Conservation (phyloP, 2,113 vertebrate genomes). For the Hyaena hyaena region DNA sequence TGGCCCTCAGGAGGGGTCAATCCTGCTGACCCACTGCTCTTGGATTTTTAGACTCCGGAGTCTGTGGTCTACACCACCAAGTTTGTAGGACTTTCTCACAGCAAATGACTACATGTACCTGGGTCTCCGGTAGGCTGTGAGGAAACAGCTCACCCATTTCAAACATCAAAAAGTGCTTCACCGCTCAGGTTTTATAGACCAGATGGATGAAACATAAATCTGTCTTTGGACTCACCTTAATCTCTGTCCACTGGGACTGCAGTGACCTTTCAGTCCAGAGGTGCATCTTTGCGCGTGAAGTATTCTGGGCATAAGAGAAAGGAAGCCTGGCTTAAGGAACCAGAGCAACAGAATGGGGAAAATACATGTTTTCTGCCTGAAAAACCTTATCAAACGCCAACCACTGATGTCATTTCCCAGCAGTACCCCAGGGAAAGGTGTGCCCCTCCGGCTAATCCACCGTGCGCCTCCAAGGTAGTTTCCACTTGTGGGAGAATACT, state of each 20-base stretch:
- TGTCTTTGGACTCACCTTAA: background rate
- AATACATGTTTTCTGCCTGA: background rate
- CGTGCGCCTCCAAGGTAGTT: background rate
- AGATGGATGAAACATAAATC: background rate
- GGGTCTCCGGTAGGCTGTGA: background rate
- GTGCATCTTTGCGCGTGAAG: background rate
- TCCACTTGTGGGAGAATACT: background rate
- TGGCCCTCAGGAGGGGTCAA: background rate
- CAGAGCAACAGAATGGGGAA: background rate
- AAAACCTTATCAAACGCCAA: background rate
- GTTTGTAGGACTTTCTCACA: background rate
- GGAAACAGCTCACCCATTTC: background rate
- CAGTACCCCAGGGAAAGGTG: background rate
- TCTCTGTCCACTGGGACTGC: background rate
- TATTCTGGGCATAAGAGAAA: background rate
- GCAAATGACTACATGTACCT: background rate
- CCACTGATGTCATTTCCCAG: fast-evolving
- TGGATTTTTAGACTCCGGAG: background rate
- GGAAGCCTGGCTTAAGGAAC: background rate
- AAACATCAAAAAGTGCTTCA: background rate
- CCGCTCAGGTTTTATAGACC: background rate
- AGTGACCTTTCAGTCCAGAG: background rate
- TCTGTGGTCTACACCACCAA: background rate
- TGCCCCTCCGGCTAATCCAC: fast-evolving
- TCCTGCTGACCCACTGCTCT: background rate